Base-by-base conservation (phyloP, 2,888 invertebrate species). In the Rhamnusium bicolor region DNA sequence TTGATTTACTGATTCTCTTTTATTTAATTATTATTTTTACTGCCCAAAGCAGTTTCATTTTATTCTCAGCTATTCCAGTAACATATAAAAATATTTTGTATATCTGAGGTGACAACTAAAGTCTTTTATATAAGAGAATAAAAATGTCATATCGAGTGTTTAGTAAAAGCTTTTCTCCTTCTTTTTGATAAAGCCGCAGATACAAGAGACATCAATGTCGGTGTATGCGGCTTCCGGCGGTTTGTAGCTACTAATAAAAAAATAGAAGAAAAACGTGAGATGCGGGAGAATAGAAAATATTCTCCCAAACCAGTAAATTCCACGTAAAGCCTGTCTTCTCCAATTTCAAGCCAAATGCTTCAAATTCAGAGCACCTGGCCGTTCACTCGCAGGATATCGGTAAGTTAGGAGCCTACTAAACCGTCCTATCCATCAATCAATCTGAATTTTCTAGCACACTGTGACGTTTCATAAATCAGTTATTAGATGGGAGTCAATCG, bases 261-360 rank as follows among this genome's bases (percentile, higher is more conserved):
- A 54, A 65, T 24, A 51, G 51, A 53, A 40, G 40, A 53, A 27
- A 16, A 19, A 65, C 51, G 65, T 18, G 53, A 10, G 27, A 46
- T 29, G 67, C 24, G 14, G 24, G 40, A 67, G 56, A 67, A 56
- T 14, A 67, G 56, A 53, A 65, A 46, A 46, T 67, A 54, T 67
- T 67, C 46, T 24, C 40, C 14, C 8, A 16, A 27, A 46, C 29
- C 67, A 24, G 54, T 67, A 67, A 56, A 67, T 67, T 67, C 67
- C 67, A 24, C 46, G 46, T 54, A 67, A 67, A 67, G 67, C 56
- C 56, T 46, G 76, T 73, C 75, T 75, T 53, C 24, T 69, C 60
- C 75, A 75, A 77, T 77, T 77, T 77, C 73, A 75, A 73, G 71
- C 69, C 68, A 72, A 66, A 67, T 77, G 71, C 47, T 32, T 65